A percentile compares a stretch with the other conserved stretches of the same genome.
phyloP scores from a whole-genome alignment of 2,113 vertebrate genomes.

The Forbesichthys papilliferus region DNA sequence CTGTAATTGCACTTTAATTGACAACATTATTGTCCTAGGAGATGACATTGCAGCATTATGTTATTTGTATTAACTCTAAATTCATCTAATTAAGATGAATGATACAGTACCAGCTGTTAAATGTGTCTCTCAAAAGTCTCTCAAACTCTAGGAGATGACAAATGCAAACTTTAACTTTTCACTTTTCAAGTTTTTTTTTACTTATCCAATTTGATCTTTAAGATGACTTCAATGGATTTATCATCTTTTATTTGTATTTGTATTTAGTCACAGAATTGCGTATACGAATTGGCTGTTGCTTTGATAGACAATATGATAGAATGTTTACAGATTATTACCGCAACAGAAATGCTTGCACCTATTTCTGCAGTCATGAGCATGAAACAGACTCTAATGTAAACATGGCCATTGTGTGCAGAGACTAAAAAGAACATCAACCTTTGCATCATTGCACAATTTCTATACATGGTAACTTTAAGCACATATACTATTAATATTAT shows the following conservation, averaged over 20 bases:
- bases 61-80: conserved; percentile 21
- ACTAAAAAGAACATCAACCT: conserved; percentile 74
- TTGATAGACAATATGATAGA: conserved; percentile 15
- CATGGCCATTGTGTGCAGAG: conserved; percentile 69
- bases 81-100: conserved; percentile 10
- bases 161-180: too few relatives aligned
- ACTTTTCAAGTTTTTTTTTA: conserved; percentile 5
- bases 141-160: too few relatives aligned
- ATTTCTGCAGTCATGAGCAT: conserved; percentile 56
- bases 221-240: background rate
- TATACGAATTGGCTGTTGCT: conserved; percentile 6
- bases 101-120: background rate
- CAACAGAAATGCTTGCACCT: conserved; percentile 50
- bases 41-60: conserved; percentile 49
- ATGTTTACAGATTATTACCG: background rate
- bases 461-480: conserved; percentile 77
- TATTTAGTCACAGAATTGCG: conserved; percentile 6
- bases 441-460: conserved; percentile 72
- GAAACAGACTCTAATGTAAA: conserved; percentile 66
- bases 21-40: conserved; percentile 49
- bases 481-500: conserved; percentile 73
- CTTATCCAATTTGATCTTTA: conserved; percentile 1
- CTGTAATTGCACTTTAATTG: conserved; percentile 76
- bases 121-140: background rate
- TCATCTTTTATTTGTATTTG: conserved; percentile 5